Percentiles rank a stretch among this genome's conserved stretches.
These are phyloP conservation scores for Papilio gigon DNA, from an alignment of 2,888 invertebrate species.

Conservation along the genomic window DNA sequence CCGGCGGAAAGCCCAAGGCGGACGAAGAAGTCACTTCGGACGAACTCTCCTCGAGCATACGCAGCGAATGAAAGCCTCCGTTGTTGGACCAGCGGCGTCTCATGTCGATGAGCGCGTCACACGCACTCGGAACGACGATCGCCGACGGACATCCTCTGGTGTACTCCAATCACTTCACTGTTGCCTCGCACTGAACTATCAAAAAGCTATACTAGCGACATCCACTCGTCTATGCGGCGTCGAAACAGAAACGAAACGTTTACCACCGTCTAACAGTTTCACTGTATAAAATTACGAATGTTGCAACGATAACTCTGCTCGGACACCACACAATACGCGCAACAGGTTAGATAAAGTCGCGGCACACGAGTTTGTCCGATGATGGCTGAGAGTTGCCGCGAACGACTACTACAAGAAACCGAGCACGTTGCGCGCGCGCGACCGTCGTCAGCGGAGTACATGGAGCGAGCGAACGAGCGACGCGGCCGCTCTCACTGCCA, in stretches of 20 bases:
- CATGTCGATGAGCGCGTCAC: conserved; percentile 83
- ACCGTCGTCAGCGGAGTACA: conserved; percentile 78
- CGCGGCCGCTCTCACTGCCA: conserved; percentile 81
- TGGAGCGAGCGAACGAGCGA: conserved; percentile 71
- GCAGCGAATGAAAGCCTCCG: conserved; percentile 85
- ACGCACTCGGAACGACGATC: conserved; percentile 68
- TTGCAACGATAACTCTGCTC: conserved; percentile 55
- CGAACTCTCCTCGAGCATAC: conserved; percentile 87
- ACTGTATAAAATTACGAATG: conserved; percentile 57
- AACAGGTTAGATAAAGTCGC: conserved; percentile 66
- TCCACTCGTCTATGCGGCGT: conserved; percentile 68
- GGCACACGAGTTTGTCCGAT: conserved; percentile 60
- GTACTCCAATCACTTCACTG: conserved; percentile 78
- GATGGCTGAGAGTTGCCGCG: conserved; percentile 63
- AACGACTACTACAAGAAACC: conserved; percentile 60
- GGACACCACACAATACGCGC: conserved; percentile 71
- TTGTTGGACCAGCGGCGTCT: conserved; percentile 90
- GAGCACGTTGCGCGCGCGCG: conserved; percentile 76
- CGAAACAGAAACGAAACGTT: conserved; percentile 68
- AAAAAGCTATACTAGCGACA: conserved; percentile 68
- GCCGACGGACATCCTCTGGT: conserved; percentile 76
- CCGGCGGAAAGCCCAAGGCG: conserved; percentile 86
- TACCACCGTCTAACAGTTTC: conserved; percentile 62
- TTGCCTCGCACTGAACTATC: conserved; percentile 75
- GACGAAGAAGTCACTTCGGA: conserved; percentile 91